Conservation (phyloP, 2,888 invertebrate genomes). For the Drymonia ruficornis region DNA sequence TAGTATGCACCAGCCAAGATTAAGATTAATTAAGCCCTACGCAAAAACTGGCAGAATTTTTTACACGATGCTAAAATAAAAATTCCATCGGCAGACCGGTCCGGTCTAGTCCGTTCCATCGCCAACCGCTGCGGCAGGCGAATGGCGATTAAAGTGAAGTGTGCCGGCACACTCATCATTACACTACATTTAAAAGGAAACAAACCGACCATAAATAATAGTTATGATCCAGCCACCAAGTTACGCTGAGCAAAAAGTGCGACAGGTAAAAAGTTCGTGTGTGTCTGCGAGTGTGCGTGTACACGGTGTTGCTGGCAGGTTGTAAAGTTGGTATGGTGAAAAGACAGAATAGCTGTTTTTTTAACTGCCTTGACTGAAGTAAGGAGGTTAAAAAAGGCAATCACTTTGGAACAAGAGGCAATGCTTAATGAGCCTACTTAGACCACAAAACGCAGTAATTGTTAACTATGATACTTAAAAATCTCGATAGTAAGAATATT, state of each 20-base stretch:
- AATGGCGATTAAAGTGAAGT: conserved; percentile 3
- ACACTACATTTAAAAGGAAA: conserved; percentile 73
- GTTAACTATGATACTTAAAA: too few relatives aligned
- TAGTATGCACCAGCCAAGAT: too few relatives aligned
- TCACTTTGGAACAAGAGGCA: too few relatives aligned
- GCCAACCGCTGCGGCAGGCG: neutral
- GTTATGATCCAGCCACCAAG: conserved; percentile 69
- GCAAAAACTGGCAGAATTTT: too few relatives aligned
- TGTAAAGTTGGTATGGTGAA: neutral
- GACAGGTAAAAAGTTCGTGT: conserved; percentile 48
- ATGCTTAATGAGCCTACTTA: too few relatives aligned
- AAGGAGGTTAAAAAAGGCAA: too few relatives aligned
- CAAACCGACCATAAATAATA: conserved; percentile 72
- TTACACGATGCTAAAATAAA: too few relatives aligned
- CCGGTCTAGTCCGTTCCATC: neutral
- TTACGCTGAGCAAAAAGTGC: conserved; percentile 54
- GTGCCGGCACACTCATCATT: conserved; percentile 58
- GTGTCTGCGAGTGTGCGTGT: neutral
- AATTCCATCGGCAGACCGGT: too few relatives aligned
- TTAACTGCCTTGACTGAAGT: too few relatives aligned
- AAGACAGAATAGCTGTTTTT: conserved; percentile 5
- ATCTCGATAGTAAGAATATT: too few relatives aligned
- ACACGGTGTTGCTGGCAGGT: neutral
- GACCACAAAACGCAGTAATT: too few relatives aligned
- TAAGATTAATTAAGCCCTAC: too few relatives aligned